Percentiles rank a stretch among this genome's conserved stretches.
phyloP scores from a whole-genome alignment of 92 coral and sea anemone species.

The Meandrina meandrites region DNA sequence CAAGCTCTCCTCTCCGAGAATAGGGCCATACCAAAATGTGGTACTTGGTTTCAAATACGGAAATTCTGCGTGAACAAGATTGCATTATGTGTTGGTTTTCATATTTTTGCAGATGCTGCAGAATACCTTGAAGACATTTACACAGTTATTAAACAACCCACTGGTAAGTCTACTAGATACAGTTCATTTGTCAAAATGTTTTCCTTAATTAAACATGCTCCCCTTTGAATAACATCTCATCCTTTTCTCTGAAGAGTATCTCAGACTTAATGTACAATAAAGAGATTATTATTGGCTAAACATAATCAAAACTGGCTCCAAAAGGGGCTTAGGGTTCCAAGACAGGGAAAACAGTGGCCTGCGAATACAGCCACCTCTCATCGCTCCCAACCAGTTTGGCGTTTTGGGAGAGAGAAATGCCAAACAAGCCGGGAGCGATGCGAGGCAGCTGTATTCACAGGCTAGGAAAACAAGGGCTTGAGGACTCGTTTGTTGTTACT shows the following conservation, averaged over 20 bases:
- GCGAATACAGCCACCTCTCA: too few species aligned
- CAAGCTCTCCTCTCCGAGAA: too few species aligned
- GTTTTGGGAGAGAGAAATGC: too few species aligned
- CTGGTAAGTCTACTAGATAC: background rate
- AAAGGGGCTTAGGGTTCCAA: too few species aligned
- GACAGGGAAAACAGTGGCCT: too few species aligned
- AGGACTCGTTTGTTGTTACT: too few species aligned
- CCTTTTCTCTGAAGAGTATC: background rate
- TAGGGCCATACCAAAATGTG: background rate
- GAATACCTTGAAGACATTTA: constrained; percentile 35
- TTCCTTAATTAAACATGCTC: background rate
- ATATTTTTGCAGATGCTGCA: background rate
- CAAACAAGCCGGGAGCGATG: too few species aligned
- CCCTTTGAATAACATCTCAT: background rate
- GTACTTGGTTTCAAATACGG: background rate
- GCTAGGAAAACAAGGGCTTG: too few species aligned
- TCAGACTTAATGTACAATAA: background rate
- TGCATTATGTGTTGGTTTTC: background rate
- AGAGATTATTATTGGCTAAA: background rate
- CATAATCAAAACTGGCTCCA: too few species aligned
- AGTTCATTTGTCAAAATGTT: background rate
- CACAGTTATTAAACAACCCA: constrained; percentile 28
- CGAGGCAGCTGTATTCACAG: too few species aligned
- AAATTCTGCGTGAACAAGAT: background rate
- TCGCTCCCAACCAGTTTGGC: too few species aligned